Conservation (phyloP, 2,888 invertebrate species). For the Eupeodes luniger region DNA sequence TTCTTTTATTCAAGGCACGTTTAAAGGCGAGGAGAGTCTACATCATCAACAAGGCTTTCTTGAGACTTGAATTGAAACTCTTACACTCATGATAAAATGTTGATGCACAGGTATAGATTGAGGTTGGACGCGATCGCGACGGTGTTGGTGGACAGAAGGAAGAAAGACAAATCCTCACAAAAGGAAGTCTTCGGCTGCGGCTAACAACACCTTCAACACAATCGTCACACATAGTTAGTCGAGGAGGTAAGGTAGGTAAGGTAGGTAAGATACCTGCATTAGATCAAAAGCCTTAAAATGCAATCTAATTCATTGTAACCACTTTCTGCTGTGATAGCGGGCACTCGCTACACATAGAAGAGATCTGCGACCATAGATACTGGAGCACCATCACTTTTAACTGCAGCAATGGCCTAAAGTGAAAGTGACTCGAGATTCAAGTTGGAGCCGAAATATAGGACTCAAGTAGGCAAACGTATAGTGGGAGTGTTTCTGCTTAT, state of each 20-base stretch:
- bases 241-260: no score
- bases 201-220: slow-evolving; percentile 32
- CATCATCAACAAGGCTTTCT: slow-evolving; percentile 22
- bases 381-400: slow-evolving; percentile 49
- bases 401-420: slow-evolving; percentile 48
- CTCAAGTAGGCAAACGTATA: neutral
- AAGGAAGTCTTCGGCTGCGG: slow-evolving; percentile 32
- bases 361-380: slow-evolving; percentile 61
- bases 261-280: neutral
- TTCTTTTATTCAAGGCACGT: neutral
- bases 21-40: slow-evolving; percentile 14
- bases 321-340: slow-evolving; percentile 63
- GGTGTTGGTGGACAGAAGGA: neutral
- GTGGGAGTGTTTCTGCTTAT: slow-evolving; percentile 59
- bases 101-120: slow-evolving; percentile 18
- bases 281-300: slow-evolving; percentile 19
- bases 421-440: slow-evolving; percentile 58
- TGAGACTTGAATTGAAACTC: slow-evolving; percentile 31
- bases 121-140: slow-evolving; percentile 40
- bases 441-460: slow-evolving; percentile 42
- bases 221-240: neutral
- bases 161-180: slow-evolving; percentile 30
- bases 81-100: slow-evolving; percentile 45
- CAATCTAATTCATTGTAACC: slow-evolving; percentile 55
- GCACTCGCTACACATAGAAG: neutral